A percentile compares a stretch with the other conserved stretches of the same genome.
These are phyloP conservation scores for Potamarius usumacintae DNA, from an alignment of 2,113 vertebrate species.

Conservation along the genomic window DNA sequence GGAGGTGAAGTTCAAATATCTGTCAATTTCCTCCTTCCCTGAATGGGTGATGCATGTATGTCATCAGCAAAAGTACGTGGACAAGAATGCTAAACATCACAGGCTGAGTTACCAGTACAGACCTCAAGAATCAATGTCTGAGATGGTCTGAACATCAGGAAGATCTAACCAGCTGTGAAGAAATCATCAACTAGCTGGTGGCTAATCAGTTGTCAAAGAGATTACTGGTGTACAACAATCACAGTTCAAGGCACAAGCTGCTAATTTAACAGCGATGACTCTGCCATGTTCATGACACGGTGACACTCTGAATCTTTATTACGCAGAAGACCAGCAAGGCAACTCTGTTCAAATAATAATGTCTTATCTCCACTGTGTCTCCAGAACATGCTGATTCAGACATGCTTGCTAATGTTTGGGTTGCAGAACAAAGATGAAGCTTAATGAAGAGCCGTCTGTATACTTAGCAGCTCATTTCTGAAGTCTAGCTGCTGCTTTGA, in stretches of 20 bases:
- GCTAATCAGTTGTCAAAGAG: conserved; percentile 58
- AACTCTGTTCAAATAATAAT: conserved; percentile 27
- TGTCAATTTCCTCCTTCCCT: neutral
- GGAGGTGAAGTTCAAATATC: neutral
- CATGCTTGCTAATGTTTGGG: conserved; percentile 46
- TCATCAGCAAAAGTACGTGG: neutral
- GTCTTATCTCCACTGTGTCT: conserved; percentile 21
- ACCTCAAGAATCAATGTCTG: conserved; percentile 47
- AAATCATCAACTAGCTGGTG: conserved; percentile 61
- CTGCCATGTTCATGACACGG: conserved; percentile 6
- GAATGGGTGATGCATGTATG: neutral
- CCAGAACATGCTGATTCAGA: conserved; percentile 37
- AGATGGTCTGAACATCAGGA: conserved; percentile 55
- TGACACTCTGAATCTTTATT: conserved; percentile 26
- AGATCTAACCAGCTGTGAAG: conserved; percentile 65
- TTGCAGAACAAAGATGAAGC: conserved; percentile 54
- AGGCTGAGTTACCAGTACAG: conserved; percentile 20
- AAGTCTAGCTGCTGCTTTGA: conserved; percentile 44
- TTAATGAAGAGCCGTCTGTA: conserved; percentile 46
- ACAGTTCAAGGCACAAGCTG: neutral
- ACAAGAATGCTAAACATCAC: neutral
- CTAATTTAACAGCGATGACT: neutral
- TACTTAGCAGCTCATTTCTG: conserved; percentile 56
- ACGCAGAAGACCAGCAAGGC: conserved; percentile 32
- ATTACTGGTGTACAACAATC: neutral